These are phyloP conservation scores for Drosophila imparisetae DNA, from an alignment of 2,888 invertebrate species.

Conservation along the genomic window DNA sequence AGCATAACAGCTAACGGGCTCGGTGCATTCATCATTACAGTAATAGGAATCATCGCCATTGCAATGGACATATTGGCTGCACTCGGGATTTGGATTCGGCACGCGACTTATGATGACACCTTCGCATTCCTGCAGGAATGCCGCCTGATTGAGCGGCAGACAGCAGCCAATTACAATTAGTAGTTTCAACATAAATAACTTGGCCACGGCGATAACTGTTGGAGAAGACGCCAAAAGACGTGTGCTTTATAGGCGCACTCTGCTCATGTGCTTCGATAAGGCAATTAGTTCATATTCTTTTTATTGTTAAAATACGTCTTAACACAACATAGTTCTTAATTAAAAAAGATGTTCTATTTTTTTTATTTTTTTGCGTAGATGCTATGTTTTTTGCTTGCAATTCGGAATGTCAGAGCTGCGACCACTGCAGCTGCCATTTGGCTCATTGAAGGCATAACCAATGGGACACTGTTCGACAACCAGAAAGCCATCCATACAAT, in stretches of 20 bases:
- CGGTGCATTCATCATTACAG: slow-evolving; percentile 69
- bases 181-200: slow-evolving; percentile 55
- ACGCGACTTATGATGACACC: slow-evolving; percentile 59
- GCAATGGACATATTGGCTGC: slow-evolving; percentile 77
- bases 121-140: slow-evolving; percentile 71
- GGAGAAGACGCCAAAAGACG: slow-evolving; percentile 6
- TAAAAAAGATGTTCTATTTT: slow-evolving; percentile 30
- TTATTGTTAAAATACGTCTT: slow-evolving; percentile 37
- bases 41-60: slow-evolving; percentile 73
- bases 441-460: slow-evolving; percentile 63
- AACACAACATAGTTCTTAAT: slow-evolving; percentile 57
- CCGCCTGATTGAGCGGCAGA: slow-evolving; percentile 46
- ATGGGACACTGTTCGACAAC: slow-evolving; percentile 78
- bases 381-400: slow-evolving; percentile 7
- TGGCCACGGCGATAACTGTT: slow-evolving; percentile 38
- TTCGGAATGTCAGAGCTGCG: slow-evolving; percentile 24
- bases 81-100: slow-evolving; percentile 60
- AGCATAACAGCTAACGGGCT: slow-evolving; percentile 50
- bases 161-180: slow-evolving; percentile 51
- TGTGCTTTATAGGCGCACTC: slow-evolving; percentile 57
- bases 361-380: background rate
- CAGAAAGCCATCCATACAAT: slow-evolving; percentile 65
- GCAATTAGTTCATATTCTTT: slow-evolving; percentile 57
- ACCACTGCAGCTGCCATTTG: slow-evolving; percentile 43
- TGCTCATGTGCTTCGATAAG: slow-evolving; percentile 45